Evolutionary conservation across 1,140 invertebrate genomes (phyloP), one percentile per base, ranked within the genome.

Genomic region (Phthorimaea operculella): DNA sequence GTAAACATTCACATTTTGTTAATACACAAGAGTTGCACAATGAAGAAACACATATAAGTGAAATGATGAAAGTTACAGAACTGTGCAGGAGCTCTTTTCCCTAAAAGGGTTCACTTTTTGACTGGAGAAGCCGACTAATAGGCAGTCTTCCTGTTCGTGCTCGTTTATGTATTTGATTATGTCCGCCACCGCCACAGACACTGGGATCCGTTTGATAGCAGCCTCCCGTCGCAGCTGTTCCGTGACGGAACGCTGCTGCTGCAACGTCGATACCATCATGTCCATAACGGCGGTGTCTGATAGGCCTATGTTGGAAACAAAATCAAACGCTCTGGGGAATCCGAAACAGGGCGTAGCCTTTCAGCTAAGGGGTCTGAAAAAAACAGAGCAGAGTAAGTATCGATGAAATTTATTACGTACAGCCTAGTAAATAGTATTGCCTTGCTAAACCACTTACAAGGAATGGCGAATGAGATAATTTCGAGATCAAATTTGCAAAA

Each of bases 91-190:
- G 67, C 93, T 96, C 86, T 98, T 98, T 86, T 99, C 97, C 70
- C 96, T 91, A 90, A 98, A 99, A 33, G 97, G 97, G 88, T 99
- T 99, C 8, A 97, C 95, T 82, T 97, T 97, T 79, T 98, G 96
- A 59, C 94, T 96, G 54, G 95, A 93, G 85, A 99, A 98, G 4
- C 96, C 97, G 70, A 96, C 92, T 55, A 98, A 89, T n/a, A 98
- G 90, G 73, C 93, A 97, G 87, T 99, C 97, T 74, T 98, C 96
- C 68, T 95, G 93, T 77, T 96, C 92, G 71, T 98, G 96, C 74
- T 98, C 95, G 33, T 92, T 90, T 57, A 98, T 96, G 71, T 93
- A 98, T 77, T 95, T 94, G 82, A 96, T 93, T 60, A 99, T 96
- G 69, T 98, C 96, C 62, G 95, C 92, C 54, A 98, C 92, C 33